Evolutionary conservation across 2,888 invertebrate genomes (phyloP).

Genomic region (Eupsilia transversa): DNA sequence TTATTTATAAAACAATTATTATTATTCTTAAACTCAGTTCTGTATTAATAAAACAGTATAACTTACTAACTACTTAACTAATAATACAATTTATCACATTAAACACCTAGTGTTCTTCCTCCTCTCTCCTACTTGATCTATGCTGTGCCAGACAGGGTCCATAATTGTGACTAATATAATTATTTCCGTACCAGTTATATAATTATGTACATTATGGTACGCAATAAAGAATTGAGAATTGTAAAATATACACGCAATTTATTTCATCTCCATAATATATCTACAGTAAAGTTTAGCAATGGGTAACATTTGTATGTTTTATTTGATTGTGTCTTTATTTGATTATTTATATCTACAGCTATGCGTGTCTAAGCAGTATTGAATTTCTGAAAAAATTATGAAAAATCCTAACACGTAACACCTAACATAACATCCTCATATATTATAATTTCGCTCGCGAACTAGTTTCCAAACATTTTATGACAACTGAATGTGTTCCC

Average conservation of each 20-base stretch:
- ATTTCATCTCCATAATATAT: neutral
- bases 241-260: neutral
- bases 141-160: too few species aligned
- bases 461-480: conserved; percentile 43
- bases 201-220: too few species aligned
- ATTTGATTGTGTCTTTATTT: neutral
- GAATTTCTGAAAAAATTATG: neutral
- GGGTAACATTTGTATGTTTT: neutral
- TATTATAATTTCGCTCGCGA: conserved; percentile 65
- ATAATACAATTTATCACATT: too few species aligned
- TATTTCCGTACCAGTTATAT: too few species aligned
- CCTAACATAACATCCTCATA: neutral
- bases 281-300: neutral
- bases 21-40: too few species aligned
- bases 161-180: too few species aligned
- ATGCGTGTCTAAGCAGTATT: neutral
- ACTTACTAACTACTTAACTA: too few species aligned
- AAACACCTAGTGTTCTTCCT: too few species aligned
- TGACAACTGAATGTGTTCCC: conserved; percentile 48
- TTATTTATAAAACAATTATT: too few species aligned
- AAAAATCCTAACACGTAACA: neutral
- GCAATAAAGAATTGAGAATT: too few species aligned
- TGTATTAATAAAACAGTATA: too few species aligned
- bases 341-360: neutral
- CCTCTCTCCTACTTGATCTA: too few species aligned